Base-by-base conservation (phyloP, 2,888 invertebrate genomes). In the Aproaerema taeniolella region DNA sequence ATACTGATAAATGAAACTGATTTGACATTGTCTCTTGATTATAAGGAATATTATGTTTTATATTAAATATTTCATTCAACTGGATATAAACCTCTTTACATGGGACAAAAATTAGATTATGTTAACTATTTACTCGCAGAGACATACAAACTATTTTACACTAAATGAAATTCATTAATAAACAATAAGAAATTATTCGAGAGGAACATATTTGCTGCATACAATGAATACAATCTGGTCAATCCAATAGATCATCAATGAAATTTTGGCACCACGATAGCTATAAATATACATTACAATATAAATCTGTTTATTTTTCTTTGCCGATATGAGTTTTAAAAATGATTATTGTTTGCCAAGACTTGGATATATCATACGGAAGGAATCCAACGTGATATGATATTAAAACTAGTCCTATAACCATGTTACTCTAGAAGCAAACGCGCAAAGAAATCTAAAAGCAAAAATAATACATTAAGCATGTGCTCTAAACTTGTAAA, bases 401-500 rank as follows among this genome's bases (percentile, higher is more conserved):
- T 35, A 34, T 28, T 16, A 35, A 16, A 25, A 24, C 34, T 34
- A 34, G 13, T 34, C 9, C 10, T 28, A 35, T 35, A 35, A 26
- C 15, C 26, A 16, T 28, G 50, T 58, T 55, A 56, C 39, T 46
- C 38, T 58, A 57, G 53, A 66, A 68, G 67, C 65, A 57, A 58
- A 56, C 67, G 65, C 61, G 28, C 35, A 16, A 56, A 52, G 33
- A 43, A 28, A 24, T 28, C 35, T 26, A 15, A 35, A 35, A 35
- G 35, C 35, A 28, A 16, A 28, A 35, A 35, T 35, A 28, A 53
- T 56, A 58, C 52, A 64, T 51, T 57, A 64, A 55, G 58, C 60
- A 64, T 58, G 59, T 58, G 57, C 56, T 61, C 58, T 66, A 61
- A 52, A 58, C 53, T 46, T 67, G 67, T 72, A 71, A 74, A 72